Conservation (phyloP, 2,797 vertebrate species). For the Otolemur crassicaudatus region DNA sequence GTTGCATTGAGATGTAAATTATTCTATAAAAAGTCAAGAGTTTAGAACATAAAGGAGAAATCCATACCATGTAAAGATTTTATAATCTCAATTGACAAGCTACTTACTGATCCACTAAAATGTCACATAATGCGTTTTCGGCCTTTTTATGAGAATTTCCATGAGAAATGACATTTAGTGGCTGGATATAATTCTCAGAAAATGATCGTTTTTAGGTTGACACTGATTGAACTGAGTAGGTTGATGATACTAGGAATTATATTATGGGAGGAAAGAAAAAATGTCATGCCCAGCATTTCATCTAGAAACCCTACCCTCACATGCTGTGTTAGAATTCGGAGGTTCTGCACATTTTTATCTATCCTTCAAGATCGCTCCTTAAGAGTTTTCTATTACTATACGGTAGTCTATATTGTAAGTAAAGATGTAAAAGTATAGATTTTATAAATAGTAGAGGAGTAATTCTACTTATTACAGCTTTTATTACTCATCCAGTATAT, state of each 20-base stretch:
- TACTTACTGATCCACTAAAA: conserved; percentile 72
- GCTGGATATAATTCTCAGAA: conserved; percentile 44
- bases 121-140: conserved; percentile 66
- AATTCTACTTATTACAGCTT: background rate
- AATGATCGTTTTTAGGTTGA: conserved; percentile 54
- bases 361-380: background rate
- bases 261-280: conserved; percentile 27
- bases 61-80: conserved; percentile 75
- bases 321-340: background rate
- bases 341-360: background rate
- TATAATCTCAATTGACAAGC: conserved; percentile 65
- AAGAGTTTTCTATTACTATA: background rate
- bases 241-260: conserved; percentile 47
- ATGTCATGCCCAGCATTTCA: background rate
- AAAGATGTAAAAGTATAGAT: background rate
- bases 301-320: background rate
- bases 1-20: conserved; percentile 34
- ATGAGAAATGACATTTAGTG: conserved; percentile 58
- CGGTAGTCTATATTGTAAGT: background rate
- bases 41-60: conserved; percentile 69
- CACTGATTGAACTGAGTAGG: conserved; percentile 38
- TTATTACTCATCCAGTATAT: background rate
- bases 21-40: conserved; percentile 64
- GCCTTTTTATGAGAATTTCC: conserved; percentile 74
- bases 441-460: background rate